Conservation (phyloP, 1,140 invertebrate genomes). For the Platyura marginata region DNA sequence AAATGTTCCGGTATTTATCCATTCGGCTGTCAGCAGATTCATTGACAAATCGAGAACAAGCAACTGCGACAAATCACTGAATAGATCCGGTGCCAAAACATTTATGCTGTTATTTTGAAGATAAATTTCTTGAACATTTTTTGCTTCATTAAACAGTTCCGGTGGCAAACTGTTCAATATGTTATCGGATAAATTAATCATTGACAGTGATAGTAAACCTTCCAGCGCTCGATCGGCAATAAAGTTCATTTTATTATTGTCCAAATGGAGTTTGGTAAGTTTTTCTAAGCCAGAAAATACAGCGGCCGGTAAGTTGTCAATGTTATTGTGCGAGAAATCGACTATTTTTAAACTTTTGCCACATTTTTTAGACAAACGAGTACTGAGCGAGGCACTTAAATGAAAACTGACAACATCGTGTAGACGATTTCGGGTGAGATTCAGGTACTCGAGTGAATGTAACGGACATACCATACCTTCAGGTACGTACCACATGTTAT, state of each 20-base stretch:
- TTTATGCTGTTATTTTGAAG: conserved; percentile 73
- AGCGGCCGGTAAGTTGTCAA: conserved; percentile 56
- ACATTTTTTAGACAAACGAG: conserved; percentile 38
- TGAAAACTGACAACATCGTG: conserved; percentile 57
- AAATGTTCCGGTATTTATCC: conserved; percentile 76
- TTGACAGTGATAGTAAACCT: conserved; percentile 52
- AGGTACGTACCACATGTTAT: conserved; percentile 73
- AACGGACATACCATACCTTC: conserved; percentile 65
- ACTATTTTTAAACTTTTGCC: conserved; percentile 50
- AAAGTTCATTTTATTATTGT: conserved; percentile 50
- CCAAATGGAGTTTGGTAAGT: conserved; percentile 41
- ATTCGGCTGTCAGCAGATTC: conserved; percentile 71
- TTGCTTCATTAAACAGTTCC: conserved; percentile 60
- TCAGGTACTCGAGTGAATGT: conserved; percentile 53
- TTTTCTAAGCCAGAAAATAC: conserved; percentile 51
- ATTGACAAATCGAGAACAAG: conserved; percentile 65
- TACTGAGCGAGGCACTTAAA: conserved; percentile 41
- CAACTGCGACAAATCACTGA: conserved; percentile 62
- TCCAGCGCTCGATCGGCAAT: conserved; percentile 67
- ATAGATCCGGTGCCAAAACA: conserved; percentile 67
- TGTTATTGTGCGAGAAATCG: conserved; percentile 66
- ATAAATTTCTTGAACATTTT: conserved; percentile 64
- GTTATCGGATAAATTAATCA: conserved; percentile 66
- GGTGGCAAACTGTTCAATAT: conserved; percentile 61
- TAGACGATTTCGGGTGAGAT: conserved; percentile 64